Conservation (phyloP, 1,140 invertebrate species). For the Druon quercuslanigerum region DNA sequence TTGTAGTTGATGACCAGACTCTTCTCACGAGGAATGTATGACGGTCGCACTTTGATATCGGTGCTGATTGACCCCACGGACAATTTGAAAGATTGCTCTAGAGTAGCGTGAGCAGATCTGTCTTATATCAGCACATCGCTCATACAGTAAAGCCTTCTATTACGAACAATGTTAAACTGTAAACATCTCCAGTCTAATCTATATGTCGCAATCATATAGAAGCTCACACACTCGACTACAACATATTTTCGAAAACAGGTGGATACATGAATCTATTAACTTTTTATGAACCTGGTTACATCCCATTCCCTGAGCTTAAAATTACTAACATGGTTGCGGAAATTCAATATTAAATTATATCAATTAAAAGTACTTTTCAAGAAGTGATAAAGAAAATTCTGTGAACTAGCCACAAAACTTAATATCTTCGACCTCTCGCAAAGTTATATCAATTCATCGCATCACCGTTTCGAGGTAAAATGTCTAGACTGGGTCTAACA, state of each 20-base stretch:
- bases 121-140: slow-evolving; percentile 24
- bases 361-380: too few relatives aligned
- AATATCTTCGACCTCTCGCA: background rate
- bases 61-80: slow-evolving; percentile 47
- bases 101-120: slow-evolving; percentile 20
- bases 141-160: slow-evolving; percentile 21
- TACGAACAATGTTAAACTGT: slow-evolving; percentile 15
- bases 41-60: slow-evolving; percentile 48
- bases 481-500: slow-evolving; percentile 20
- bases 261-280: too few relatives aligned
- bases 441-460: slow-evolving; percentile 10
- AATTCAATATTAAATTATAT: too few relatives aligned
- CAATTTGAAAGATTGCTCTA: slow-evolving; percentile 46
- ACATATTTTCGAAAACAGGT: background rate
- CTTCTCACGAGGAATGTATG: slow-evolving; percentile 40
- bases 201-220: background rate
- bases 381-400: too few relatives aligned
- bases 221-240: background rate
- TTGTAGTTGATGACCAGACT: slow-evolving; percentile 29
- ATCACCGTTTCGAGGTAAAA: slow-evolving; percentile 3
- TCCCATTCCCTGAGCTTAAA: too few relatives aligned
- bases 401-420: too few relatives aligned
- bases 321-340: too few relatives aligned
- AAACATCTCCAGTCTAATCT: slow-evolving; percentile 15
- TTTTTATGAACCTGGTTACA: too few relatives aligned